Evolutionary conservation across 1,140 invertebrate genomes (phyloP), one percentile per base, ranked within the genome.

Genomic region (Euglossa dilemma): DNA sequence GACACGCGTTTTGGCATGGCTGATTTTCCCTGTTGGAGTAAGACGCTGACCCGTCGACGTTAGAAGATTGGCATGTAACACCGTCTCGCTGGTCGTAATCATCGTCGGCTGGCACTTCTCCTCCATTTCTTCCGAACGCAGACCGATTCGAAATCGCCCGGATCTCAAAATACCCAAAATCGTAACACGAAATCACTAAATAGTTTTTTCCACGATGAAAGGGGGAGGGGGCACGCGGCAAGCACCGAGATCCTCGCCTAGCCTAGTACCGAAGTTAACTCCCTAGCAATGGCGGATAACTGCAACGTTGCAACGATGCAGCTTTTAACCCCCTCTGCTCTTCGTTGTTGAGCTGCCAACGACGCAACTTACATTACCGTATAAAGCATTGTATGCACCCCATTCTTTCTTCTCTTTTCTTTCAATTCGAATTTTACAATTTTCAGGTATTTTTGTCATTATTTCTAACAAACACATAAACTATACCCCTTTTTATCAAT

Each of bases 21-120:
- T 94, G 74, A 94, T 93, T 93, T 94, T 94, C 0, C 94, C 94
- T 36, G 94, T 94, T 20, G 94, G 93, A 18, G 94, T 94, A 23
- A 93, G 89, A 45, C 92, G 83, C 63, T 88, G 85, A 0, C 52
- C 66, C 9, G 78, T 52, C 14, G 70, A 12, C 25, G 83, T 66
- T 70, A 90, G 64, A 8, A 90, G 54, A 50, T 85, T 86, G 0
- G 72, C 54, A 63, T 77, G 84, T 23, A 91, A 28, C 2, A 89
- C 77, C 4, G 78, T 54, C 7, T 83, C 86, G 52, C 52, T 77
- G 8, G 8, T 43, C 20, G 64, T 64, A 43, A 85, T 79, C 28
- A 83, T 57, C 36, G 63, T 73, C 76, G 79, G 85, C 50, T 82
- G 80, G 36, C 50, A 73, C 85, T 84, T 76, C 54, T 87, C 45